Base-by-base conservation (phyloP, 2,888 invertebrate species). In the Mesochorus sp. region DNA sequence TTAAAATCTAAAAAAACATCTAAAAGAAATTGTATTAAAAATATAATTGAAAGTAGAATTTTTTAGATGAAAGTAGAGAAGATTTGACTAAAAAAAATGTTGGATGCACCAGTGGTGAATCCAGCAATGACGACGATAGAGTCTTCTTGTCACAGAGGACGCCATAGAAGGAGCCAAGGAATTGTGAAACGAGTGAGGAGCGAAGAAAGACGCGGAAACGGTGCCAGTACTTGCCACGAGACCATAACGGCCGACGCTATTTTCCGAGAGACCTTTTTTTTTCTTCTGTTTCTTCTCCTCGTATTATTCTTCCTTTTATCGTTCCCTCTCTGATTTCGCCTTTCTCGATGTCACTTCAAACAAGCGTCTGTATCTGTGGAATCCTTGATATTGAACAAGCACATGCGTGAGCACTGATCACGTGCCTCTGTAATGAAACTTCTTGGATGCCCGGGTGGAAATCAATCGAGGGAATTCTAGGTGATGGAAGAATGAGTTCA, bases 151-250 rank as follows among this genome's bases (percentile, higher is more conserved):
- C 67, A 66, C 61, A 66, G n/a, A 53, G 19, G 17, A 21, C 39
- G 64, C 49, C 39, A 62, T 14, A 26, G 39, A 74, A 51, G 78
- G 78, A 80, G n/a, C 68, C 77, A 67, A 70, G 79, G 74, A 81
- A 73, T 79, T 67, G 82, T 80, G 76, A 81, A 80, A 75, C 78
- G 74, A 77, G 76, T 67, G 76, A 75, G 81, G 84, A 85, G 86
- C 85, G n/a, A 88, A 86, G 88, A 87, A 88, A 87, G 86, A 90
- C 89, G 89, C 90, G 89, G 90, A 90, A 90, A 89, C 87, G 80
- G 68, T 89, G 90, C 89, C 90, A 88, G 89, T 88, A 90, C 89
- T 88, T 90, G 88, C 88, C 81, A 85, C 81, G n/a, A n/a, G 80
- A 86, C 87, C 83, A 87, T 88, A 89, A 88, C 89, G 87, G 86